These are phyloP conservation scores for Cepaea nemoralis DNA, from an alignment of 1,140 invertebrate species.

Conservation along the genomic window DNA sequence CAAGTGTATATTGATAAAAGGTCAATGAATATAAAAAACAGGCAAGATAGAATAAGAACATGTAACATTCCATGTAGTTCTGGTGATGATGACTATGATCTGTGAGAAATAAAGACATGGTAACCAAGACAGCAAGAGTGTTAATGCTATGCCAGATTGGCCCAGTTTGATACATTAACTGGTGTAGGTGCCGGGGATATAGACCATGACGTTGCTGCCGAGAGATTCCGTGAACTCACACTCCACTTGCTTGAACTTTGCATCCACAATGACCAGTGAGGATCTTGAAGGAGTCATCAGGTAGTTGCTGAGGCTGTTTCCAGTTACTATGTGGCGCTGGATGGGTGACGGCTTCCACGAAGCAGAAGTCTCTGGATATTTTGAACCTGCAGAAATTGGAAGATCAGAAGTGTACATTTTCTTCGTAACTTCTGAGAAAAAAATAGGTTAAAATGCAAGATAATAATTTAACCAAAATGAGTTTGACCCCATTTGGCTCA, in stretches of 20 bases:
- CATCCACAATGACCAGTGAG: conserved; percentile 83
- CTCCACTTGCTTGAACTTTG: conserved; percentile 81
- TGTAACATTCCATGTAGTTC: background rate
- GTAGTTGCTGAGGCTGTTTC: conserved; percentile 82
- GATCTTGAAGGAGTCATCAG: conserved; percentile 83
- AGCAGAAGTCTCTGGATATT: conserved; percentile 42
- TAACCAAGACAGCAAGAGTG: background rate
- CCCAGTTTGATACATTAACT: conserved; percentile 3
- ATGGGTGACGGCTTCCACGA: conserved; percentile 78
- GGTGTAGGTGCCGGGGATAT: conserved; percentile 18
- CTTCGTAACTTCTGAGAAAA: no score
- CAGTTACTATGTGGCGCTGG: conserved; percentile 80
- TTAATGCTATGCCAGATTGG: background rate
- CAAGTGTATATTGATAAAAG: no score
- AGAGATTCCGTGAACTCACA: conserved; percentile 75
- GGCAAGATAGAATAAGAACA: no score
- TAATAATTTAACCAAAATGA: no score
- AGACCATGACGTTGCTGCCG: conserved; percentile 39
- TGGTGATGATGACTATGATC: background rate
- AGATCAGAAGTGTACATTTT: background rate
- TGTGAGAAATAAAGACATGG: background rate
- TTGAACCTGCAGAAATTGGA: conserved; percentile 51
- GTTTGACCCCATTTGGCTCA: no score
- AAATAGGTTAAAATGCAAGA: no score
- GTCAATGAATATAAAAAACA: no score